Evolutionary conservation across 1,140 invertebrate species (phyloP).

Genomic region (Drosophila lacteicornis): DNA sequence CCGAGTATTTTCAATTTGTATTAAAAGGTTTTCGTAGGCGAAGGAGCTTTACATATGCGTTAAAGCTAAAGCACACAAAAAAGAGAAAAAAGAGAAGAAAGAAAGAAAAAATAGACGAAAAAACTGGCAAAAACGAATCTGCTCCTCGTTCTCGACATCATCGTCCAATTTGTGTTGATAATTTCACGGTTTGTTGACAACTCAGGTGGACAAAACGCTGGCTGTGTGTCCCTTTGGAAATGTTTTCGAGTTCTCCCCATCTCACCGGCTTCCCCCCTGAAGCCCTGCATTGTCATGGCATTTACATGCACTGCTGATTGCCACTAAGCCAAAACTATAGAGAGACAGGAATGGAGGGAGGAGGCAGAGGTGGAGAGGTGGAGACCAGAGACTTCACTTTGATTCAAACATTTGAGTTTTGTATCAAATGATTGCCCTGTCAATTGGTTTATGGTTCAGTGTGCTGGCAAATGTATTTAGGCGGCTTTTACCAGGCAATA

Average conservation of each 20-base stretch:
- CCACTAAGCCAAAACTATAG: slow-evolving; percentile 68
- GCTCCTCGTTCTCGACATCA: slow-evolving; percentile 48
- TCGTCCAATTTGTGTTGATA: slow-evolving; percentile 82
- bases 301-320: slow-evolving; percentile 79
- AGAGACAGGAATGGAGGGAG: slow-evolving; percentile 6
- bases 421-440: slow-evolving; percentile 77
- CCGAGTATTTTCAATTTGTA: slow-evolving; percentile 76
- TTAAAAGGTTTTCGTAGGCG: slow-evolving; percentile 73
- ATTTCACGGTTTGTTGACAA: slow-evolving; percentile 84
- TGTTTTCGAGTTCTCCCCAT: slow-evolving; percentile 53
- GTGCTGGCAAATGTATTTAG: slow-evolving; percentile 72
- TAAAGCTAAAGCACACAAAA: slow-evolving; percentile 39
- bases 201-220: slow-evolving; percentile 75
- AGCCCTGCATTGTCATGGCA: slow-evolving; percentile 73
- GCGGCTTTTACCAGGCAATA: slow-evolving; percentile 43
- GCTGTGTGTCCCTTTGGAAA: slow-evolving; percentile 44
- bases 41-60: slow-evolving; percentile 75
- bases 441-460: slow-evolving; percentile 80
- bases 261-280: neutral
- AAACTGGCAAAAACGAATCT: slow-evolving; percentile 55
- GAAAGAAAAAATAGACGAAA: slow-evolving; percentile 22
- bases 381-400: slow-evolving; percentile 53
- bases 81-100: neutral
- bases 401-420: slow-evolving; percentile 66
- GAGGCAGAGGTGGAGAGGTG: neutral